These are phyloP conservation scores for Epinephelus malabaricus DNA, from an alignment of 2,797 vertebrate species.

Conservation along the genomic window DNA sequence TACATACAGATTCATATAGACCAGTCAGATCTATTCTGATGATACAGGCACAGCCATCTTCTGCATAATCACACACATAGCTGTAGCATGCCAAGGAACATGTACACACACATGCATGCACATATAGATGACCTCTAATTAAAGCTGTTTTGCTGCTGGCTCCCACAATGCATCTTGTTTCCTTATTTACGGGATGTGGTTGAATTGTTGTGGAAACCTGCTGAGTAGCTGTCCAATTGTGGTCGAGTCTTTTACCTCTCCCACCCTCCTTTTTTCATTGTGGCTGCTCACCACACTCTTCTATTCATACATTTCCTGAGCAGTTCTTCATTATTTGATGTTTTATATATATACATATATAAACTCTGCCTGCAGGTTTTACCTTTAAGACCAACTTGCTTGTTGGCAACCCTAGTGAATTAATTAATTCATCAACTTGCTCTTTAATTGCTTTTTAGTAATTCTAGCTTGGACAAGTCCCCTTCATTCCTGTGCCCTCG, in stretches of 20 bases:
- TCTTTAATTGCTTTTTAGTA: slow-evolving; percentile 35
- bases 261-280: neutral
- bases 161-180: slow-evolving; percentile 21
- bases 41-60: neutral
- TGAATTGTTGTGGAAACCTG: slow-evolving; percentile 47
- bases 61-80: slow-evolving; percentile 3
- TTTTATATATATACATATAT: neutral
- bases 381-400: slow-evolving; percentile 1
- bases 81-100: slow-evolving; percentile 7
- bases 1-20: neutral
- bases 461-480: neutral
- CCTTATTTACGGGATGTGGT: slow-evolving; percentile 35
- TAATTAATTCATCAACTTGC: neutral
- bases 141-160: slow-evolving; percentile 39
- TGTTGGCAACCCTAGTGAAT: neutral
- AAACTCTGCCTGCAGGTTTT: slow-evolving; percentile 20
- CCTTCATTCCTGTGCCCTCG: neutral
- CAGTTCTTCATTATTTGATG: slow-evolving; percentile 13
- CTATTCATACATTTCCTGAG: neutral
- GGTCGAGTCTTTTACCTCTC: slow-evolving; percentile 36
- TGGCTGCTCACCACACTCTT: neutral
- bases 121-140: slow-evolving; percentile 39
- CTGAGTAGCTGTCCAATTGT: slow-evolving; percentile 51
- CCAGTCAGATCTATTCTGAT: neutral
- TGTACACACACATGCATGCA: neutral